Evolutionary conservation across 2,888 invertebrate species (phyloP), one percentile per base, ranked within the genome.

Genomic region (Scaptomyza reducta): DNA sequence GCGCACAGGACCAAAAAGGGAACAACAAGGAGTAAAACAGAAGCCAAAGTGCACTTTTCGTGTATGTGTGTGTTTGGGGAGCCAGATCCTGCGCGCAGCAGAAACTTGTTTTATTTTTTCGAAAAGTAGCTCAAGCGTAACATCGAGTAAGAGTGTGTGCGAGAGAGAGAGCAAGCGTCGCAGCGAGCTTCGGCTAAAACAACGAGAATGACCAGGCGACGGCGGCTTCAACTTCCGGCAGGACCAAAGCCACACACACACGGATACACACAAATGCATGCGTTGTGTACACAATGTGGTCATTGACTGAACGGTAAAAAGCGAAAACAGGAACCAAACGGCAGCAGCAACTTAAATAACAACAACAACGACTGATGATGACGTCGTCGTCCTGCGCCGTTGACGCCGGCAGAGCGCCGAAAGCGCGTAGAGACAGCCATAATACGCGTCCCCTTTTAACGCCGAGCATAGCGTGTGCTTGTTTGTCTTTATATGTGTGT

Each of bases 271-370:
- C 33, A 25, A 25, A 50, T 41, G 16, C 51, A 69, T 18, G n/a
- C 74, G 70, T 67, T 87, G 85, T 85, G 78, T 87, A 83, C 79
- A 83, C 82, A 83, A 83, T 83, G 87, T 85, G 84, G 84, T 85
- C 84, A 88, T 88, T 85, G 84, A 85, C 84, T 85, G 84, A 88
- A 86, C 84, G 87, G 88, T 88, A 86, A 88, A 88, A 88, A 85
- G 87, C 84, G 83, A 88, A 88, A 84, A 88, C 81, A 86, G 88
- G 77, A 88, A 87, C 87, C 64, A 70, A 62, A 66, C 72, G 62
- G 68, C 71, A 72, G 59, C 44, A 62, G 18, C 27, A 59, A n/a
- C 42, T 67, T 14, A 31, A 70, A 65, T 58, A 74, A 69, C 72
- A 69, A 49, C 67, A 67, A 27, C 61, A 49, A 45, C 41, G 16